Evolutionary conservation across 2,888 invertebrate genomes (phyloP).

Genomic region (Cyclophora punctaria): DNA sequence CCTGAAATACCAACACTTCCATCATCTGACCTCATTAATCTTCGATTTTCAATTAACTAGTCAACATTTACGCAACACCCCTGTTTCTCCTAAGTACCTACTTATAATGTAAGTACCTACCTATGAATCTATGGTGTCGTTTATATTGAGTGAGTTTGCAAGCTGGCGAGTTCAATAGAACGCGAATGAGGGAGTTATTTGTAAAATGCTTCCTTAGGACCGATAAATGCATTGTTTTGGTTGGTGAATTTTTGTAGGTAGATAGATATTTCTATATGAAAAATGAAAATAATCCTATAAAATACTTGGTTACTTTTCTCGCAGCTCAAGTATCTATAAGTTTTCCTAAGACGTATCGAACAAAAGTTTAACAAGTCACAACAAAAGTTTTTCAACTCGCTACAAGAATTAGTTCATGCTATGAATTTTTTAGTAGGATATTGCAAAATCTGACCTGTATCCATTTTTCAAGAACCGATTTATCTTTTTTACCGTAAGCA

Average conservation of each 20-base stretch:
- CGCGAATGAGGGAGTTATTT: too few relatives aligned
- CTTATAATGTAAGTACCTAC: slow-evolving; percentile 1
- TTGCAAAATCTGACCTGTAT: neutral
- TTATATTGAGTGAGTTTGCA: too few relatives aligned
- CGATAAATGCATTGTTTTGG: too few relatives aligned
- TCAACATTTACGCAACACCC: slow-evolving; percentile 4
- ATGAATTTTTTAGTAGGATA: neutral
- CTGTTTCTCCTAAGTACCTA: slow-evolving; percentile 16
- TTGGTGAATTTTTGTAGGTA: too few relatives aligned
- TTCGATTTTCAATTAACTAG: slow-evolving; percentile 12
- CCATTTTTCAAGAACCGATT: too few relatives aligned
- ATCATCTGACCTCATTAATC: slow-evolving; percentile 12
- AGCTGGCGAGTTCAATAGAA: too few relatives aligned
- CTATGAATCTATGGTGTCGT: too few relatives aligned
- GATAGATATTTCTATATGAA: slow-evolving; percentile 3
- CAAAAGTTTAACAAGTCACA: slow-evolving; percentile 23
- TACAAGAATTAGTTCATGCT: slow-evolving; percentile 8
- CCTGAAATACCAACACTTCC: neutral
- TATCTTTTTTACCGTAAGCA: too few relatives aligned
- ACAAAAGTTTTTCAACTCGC: slow-evolving; percentile 16
- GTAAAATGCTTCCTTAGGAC: too few relatives aligned
- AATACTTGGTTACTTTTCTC: slow-evolving; percentile 17
- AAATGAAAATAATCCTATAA: slow-evolving; percentile 24
- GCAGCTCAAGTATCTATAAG: slow-evolving; percentile 14
- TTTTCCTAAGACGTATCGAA: slow-evolving; percentile 27